Conservation (phyloP, 2,888 invertebrate species). For the Steinernema carpocapsae region DNA sequence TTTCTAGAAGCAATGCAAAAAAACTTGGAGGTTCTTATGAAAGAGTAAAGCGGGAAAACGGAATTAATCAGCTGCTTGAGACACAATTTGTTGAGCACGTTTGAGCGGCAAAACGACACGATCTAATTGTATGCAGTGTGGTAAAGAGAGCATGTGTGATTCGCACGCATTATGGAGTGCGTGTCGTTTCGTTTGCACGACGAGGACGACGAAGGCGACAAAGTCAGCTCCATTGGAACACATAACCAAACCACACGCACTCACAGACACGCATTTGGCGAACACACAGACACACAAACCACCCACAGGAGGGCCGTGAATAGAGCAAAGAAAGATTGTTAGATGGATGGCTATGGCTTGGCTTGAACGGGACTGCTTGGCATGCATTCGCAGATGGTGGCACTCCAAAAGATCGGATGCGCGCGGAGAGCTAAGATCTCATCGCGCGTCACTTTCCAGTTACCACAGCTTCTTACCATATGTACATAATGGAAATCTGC, state of each 20-base stretch:
- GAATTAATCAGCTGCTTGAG: too few relatives aligned
- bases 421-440: conserved; percentile 1
- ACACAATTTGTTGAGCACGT: too few relatives aligned
- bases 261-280: too few relatives aligned
- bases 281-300: background rate
- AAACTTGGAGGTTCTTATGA: too few relatives aligned
- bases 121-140: background rate
- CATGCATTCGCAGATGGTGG: conserved; percentile 34
- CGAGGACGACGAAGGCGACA: conserved; percentile 1
- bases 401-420: conserved; percentile 25
- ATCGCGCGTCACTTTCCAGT: background rate
- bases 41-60: too few relatives aligned
- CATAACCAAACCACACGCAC: conserved; percentile 24
- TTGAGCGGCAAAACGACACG: background rate
- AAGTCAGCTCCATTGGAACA: conserved; percentile 22
- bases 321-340: conserved; percentile 24
- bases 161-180: conserved; percentile 25
- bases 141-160: conserved; percentile 7
- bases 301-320: conserved; percentile 33
- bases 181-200: conserved; percentile 22
- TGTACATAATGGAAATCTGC: too few relatives aligned
- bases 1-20: too few relatives aligned
- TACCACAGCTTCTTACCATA: too few relatives aligned
- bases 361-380: background rate
- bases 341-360: conserved; percentile 25